Evolutionary conservation across 1,140 invertebrate genomes (phyloP), one percentile per base, ranked within the genome.

Genomic region (Geopemphigus sp.): DNA sequence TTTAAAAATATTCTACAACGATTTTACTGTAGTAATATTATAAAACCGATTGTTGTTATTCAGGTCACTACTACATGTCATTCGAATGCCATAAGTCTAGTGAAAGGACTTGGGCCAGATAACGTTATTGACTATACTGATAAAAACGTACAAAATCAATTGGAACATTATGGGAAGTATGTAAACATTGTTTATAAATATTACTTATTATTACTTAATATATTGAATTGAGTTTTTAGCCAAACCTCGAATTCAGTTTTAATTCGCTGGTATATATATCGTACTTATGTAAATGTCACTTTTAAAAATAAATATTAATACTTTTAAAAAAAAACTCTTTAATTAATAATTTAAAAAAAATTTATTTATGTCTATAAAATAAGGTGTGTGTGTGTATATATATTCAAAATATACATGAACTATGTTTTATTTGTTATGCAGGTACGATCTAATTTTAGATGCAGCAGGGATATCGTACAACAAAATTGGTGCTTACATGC

Each of bases 401-500:
- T 45, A 45, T 45, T 11, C 11, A 45, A 45, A 45, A 45, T 45
- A 12, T 50, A 50, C 12, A 11, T 50, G 12, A 50, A 12, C n/a
- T 50, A 61, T 26, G n/a, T n/a, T 64, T 61, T 63, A 19, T 64
- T 76, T 81, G 57, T 29, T n/a, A n/a, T 86, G 73, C 83, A 93
- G 92, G 74, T 95, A 92, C 86, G 92, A 95, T 83, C 90, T 95
- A 68, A 92, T 97, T 80, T 84, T 97, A 56, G 94, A 97, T 86
- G 93, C 93, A 81, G 90, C 92, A 24, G 94, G 95, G 78, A 88
- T 91, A 81, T 91, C 91, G 14, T 85, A 88, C 3, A 86, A 87
- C 50, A 84, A 85, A 82, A 88, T 91, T 11, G 86, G 88, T 63
- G 84, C 86, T 45, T 84, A 85, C 74, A 66, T 83, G 8, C 76